Evolutionary conservation across 1,140 invertebrate species (phyloP).

Genomic region (Prorops nasuta): DNA sequence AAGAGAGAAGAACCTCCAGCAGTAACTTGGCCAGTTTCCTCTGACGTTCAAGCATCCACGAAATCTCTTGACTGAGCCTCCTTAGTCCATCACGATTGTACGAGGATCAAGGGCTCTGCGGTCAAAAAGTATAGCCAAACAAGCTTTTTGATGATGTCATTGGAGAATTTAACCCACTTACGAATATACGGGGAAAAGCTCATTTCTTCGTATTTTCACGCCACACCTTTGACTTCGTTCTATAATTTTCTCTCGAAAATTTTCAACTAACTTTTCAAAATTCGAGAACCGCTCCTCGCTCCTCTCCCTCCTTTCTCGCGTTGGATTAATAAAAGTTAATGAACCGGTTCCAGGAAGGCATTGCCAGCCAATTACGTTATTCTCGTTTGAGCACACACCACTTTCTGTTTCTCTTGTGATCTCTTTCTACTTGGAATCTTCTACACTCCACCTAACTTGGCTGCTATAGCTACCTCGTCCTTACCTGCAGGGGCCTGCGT

Average conservation of each 20-base stretch:
- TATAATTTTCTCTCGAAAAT: too few species aligned
- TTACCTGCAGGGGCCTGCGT: too few species aligned
- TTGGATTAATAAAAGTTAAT: conserved; percentile 32
- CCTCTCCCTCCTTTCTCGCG: background rate
- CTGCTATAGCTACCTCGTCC: too few species aligned
- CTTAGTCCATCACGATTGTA: conserved; percentile 26
- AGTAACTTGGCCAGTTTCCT: too few species aligned
- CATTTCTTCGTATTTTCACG: too few species aligned
- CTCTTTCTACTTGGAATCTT: too few species aligned
- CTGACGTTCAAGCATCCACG: too few species aligned
- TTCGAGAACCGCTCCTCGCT: background rate
- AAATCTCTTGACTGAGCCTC: conserved; percentile 27
- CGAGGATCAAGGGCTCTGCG: conserved; percentile 11
- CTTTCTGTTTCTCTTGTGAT: too few species aligned
- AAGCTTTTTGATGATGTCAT: background rate
- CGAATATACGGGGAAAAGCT: too few species aligned
- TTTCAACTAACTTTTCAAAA: too few species aligned
- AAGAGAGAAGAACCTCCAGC: conserved; percentile 13
- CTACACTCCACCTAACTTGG: conserved; percentile 4
- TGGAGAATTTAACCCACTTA: too few species aligned
- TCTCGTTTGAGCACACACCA: conserved; percentile 17
- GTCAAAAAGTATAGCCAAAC: background rate
- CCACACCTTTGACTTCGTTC: too few species aligned
- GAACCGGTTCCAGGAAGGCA: conserved; percentile 18
- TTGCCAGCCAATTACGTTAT: conserved; percentile 31